These are phyloP conservation scores for Drosophila kohkoa DNA, from an alignment of 1,140 invertebrate genomes.

Conservation along the genomic window DNA sequence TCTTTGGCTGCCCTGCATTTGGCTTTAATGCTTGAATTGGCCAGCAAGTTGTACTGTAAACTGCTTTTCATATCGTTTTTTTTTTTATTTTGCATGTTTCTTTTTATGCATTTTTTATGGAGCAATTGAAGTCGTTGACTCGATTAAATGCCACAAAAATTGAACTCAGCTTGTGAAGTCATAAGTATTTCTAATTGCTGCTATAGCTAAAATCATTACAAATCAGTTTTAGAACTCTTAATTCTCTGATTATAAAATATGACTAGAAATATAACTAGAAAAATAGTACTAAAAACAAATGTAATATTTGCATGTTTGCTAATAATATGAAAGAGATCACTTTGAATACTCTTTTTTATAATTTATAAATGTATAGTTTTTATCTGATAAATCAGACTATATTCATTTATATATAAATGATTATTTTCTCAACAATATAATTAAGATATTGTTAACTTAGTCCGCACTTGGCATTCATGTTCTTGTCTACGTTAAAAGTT, in stretches of 20 bases:
- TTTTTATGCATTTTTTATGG: conserved; percentile 23
- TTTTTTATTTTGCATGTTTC: conserved; percentile 1
- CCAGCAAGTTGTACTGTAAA: conserved; percentile 32
- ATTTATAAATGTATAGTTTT: too few species aligned
- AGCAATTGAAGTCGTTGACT: conserved; percentile 46
- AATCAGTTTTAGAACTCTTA: too few species aligned
- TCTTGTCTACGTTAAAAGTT: background rate
- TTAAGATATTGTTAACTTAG: background rate
- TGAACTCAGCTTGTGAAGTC: conserved; percentile 20
- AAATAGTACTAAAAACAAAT: too few species aligned
- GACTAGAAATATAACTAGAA: too few species aligned
- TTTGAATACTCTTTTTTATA: too few species aligned
- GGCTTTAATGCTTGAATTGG: conserved; percentile 49
- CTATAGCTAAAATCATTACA: too few species aligned
- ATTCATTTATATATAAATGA: background rate
- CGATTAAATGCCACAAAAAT: conserved; percentile 48
- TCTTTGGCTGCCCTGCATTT: conserved; percentile 48
- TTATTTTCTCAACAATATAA: background rate
- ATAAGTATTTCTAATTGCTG: too few species aligned
- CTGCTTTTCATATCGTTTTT: conserved; percentile 27
- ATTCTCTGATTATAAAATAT: too few species aligned
- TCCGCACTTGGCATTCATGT: background rate
- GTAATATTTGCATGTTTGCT: too few species aligned
- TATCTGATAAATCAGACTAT: background rate
- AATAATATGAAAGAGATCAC: too few species aligned